These are phyloP conservation scores for Muraenolepis orangiensis DNA, from an alignment of 2,797 vertebrate genomes.

Conservation along the genomic window DNA sequence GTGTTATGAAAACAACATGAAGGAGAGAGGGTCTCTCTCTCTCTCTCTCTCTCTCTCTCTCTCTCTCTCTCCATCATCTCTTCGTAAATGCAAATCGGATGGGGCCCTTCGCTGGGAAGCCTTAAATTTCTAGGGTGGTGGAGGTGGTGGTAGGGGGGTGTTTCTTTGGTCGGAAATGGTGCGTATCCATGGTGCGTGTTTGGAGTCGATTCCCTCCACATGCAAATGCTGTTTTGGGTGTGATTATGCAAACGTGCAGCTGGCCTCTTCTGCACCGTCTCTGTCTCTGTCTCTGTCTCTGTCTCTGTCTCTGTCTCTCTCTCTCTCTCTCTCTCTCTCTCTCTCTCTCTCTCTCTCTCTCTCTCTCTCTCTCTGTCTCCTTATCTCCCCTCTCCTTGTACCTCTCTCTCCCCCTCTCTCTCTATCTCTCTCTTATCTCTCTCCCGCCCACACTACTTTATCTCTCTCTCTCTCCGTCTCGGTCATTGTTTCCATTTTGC, in stretches of 20 bases:
- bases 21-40: too few relatives aligned
- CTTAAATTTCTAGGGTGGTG: slow-evolving; percentile 39
- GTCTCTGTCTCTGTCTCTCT: background rate
- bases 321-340: slow-evolving; percentile 29
- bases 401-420: background rate
- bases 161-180: slow-evolving; percentile 38
- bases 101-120: too few relatives aligned
- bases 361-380: slow-evolving; percentile 29
- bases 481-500: too few relatives aligned
- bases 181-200: slow-evolving; percentile 47
- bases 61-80: too few relatives aligned
- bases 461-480: too few relatives aligned
- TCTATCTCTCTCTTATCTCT: slow-evolving; percentile 4
- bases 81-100: too few relatives aligned
- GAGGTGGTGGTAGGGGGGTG: background rate
- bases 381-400: slow-evolving; percentile 14
- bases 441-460: background rate
- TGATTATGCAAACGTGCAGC: slow-evolving; percentile 72
- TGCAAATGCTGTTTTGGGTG: slow-evolving; percentile 71
- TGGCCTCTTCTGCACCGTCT: slow-evolving; percentile 51
- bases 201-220: slow-evolving; percentile 59
- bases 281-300: slow-evolving; percentile 31
- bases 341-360: slow-evolving; percentile 23
- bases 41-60: too few relatives aligned
- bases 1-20: too few relatives aligned